These are phyloP conservation scores for Parapristionchus giblindavisi DNA, from an alignment of 2,888 invertebrate species.

Conservation along the genomic window DNA sequence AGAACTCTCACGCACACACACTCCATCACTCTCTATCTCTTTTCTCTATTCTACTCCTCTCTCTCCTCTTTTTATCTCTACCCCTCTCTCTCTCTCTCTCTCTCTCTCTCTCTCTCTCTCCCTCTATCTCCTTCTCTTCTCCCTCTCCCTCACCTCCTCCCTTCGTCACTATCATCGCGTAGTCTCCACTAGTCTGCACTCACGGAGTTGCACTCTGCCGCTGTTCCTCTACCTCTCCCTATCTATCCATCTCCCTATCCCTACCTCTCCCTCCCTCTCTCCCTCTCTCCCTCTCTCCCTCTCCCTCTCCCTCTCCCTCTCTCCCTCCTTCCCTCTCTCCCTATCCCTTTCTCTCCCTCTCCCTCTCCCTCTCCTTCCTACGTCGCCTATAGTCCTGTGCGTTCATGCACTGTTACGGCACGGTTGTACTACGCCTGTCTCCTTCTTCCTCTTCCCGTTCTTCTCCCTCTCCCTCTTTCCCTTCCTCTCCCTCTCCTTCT, in stretches of 20 bases:
- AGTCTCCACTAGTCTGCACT: background rate
- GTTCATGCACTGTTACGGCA: no score
- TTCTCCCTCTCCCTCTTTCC: constrained; percentile 24
- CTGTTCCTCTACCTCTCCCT: background rate
- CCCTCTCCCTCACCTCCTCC: background rate
- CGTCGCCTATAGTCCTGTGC: background rate
- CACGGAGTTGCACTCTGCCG: no score
- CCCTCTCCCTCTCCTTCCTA: background rate
- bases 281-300: background rate
- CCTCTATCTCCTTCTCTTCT: background rate
- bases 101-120: background rate
- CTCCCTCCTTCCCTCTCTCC: background rate
- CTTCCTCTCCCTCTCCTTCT: constrained; percentile 22
- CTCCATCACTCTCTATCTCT: background rate
- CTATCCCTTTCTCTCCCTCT: background rate
- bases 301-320: background rate
- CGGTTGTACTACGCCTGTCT: no score
- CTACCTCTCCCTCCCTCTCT: background rate
- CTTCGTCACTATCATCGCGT: background rate
- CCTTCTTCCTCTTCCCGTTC: constrained; percentile 22
- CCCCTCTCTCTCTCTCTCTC: background rate
- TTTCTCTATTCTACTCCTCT: background rate
- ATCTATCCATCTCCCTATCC: background rate
- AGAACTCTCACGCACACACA: constrained; percentile 7
- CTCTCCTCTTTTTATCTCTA: background rate